These are phyloP conservation scores for Tenebrosternarchus preto DNA, from an alignment of 2,113 vertebrate species.

Conservation along the genomic window DNA sequence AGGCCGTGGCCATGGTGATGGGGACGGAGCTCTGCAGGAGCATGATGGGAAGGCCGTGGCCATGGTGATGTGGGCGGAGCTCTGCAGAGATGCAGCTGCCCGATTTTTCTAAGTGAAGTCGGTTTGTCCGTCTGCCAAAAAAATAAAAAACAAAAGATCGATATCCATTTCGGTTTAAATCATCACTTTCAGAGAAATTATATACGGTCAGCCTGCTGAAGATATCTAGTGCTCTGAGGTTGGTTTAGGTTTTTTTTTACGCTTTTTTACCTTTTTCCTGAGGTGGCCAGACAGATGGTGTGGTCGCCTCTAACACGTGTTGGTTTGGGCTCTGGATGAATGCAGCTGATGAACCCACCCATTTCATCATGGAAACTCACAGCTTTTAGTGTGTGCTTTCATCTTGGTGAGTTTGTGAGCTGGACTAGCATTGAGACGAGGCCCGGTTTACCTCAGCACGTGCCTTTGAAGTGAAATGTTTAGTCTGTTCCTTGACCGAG, in stretches of 20 bases:
- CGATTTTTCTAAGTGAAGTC: background rate
- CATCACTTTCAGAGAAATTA: conserved; percentile 3
- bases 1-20: no score
- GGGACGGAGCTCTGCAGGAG: no score
- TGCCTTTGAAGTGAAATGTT: conserved; percentile 54
- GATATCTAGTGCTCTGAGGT: background rate
- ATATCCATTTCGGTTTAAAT: conserved; percentile 23
- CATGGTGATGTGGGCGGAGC: no score
- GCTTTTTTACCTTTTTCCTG: background rate
- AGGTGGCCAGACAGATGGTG: background rate
- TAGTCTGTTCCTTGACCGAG: conserved; percentile 41
- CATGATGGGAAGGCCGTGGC: no score
- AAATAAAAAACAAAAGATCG: conserved; percentile 8
- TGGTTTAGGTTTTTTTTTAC: background rate
- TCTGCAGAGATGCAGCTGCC: conserved; percentile 17
- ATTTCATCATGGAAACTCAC: conserved; percentile 4
- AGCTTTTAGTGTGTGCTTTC: conserved; percentile 30
- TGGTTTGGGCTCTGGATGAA: background rate
- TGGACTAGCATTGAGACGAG: conserved; percentile 4
- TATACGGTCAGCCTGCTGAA: background rate
- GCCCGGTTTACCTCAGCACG: conserved; percentile 44
- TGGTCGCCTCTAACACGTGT: background rate
- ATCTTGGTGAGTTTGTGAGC: conserved; percentile 25
- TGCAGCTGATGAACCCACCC: conserved; percentile 13
- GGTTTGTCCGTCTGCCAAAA: conserved; percentile 20